These are phyloP conservation scores for Daktulosphaira vitifoliae DNA, from an alignment of 1,140 invertebrate genomes.

Conservation along the genomic window DNA sequence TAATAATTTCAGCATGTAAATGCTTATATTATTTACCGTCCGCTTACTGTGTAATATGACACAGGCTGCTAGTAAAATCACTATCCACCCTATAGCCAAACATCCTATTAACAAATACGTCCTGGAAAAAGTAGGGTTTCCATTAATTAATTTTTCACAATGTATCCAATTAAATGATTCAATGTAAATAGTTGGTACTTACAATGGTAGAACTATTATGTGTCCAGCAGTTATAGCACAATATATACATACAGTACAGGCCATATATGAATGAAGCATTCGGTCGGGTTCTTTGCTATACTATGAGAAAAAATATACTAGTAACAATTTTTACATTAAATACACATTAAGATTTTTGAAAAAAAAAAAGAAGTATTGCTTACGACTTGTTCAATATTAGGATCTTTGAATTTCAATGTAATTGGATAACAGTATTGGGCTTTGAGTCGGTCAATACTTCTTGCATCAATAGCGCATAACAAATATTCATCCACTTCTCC, in stretches of 20 bases:
- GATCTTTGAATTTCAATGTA: constrained; percentile 70
- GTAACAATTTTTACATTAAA: neutral
- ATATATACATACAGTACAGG: constrained; percentile 68
- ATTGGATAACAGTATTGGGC: constrained; percentile 74
- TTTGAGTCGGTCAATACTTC: constrained; percentile 80
- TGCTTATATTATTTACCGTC: neutral
- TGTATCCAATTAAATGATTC: neutral
- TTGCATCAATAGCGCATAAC: constrained; percentile 83
- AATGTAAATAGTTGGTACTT: constrained; percentile 45
- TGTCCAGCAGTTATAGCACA: constrained; percentile 55
- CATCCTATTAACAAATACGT: constrained; percentile 27
- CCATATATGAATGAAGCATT: constrained; percentile 75
- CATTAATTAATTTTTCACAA: neutral
- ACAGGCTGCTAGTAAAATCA: neutral
- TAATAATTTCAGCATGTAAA: too few relatives aligned
- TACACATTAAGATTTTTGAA: constrained; percentile 3
- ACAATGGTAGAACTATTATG: constrained; percentile 59
- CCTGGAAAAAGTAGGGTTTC: neutral
- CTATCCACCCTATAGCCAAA: constrained; percentile 26
- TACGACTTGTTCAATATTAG: constrained; percentile 71
- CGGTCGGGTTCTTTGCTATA: constrained; percentile 67
- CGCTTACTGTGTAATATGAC: constrained; percentile 8
- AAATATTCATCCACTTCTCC: constrained; percentile 93
- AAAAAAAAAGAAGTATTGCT: too few relatives aligned
- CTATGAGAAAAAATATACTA: constrained; percentile 47